Conservation (phyloP, 2,888 invertebrate genomes). For the Lymantria dispar region DNA sequence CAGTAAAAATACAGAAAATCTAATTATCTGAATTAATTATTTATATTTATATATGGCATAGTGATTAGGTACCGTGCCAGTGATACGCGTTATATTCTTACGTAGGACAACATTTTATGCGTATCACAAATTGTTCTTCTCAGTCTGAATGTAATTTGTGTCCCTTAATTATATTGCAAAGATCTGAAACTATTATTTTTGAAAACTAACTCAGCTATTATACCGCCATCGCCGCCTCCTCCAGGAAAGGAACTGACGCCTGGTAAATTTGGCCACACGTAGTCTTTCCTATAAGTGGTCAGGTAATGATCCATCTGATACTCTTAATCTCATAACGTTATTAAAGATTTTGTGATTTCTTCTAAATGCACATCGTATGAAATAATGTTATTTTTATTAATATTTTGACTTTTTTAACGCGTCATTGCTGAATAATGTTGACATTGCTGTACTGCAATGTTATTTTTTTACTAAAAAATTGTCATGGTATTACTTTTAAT, state of each 20-base stretch:
- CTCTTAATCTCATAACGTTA: slow-evolving; percentile 18
- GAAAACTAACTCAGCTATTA: slow-evolving; percentile 47
- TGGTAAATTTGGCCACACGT: slow-evolving; percentile 82
- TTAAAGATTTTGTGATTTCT: slow-evolving; percentile 28
- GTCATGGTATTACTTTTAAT: background rate
- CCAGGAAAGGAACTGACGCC: slow-evolving; percentile 23
- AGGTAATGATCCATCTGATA: slow-evolving; percentile 82
- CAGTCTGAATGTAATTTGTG: too few relatives aligned
- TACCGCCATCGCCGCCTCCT: slow-evolving; percentile 15
- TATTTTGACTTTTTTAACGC: slow-evolving; percentile 11
- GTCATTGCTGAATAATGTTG: background rate
- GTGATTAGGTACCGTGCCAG: too few relatives aligned
- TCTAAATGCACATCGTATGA: slow-evolving; percentile 8
- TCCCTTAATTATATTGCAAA: too few relatives aligned
- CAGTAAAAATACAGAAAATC: too few relatives aligned
- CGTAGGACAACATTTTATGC: too few relatives aligned
- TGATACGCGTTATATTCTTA: too few relatives aligned
- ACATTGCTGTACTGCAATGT: slow-evolving; percentile 11
- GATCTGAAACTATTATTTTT: background rate
- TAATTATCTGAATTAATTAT: too few relatives aligned
- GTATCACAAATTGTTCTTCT: too few relatives aligned
- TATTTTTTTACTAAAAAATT: background rate
- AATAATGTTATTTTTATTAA: slow-evolving; percentile 1
- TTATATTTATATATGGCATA: too few relatives aligned
- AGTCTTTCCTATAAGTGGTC: slow-evolving; percentile 85